Evolutionary conservation across 2,113 vertebrate genomes (phyloP), one percentile per base, ranked within the genome.

Genomic region (Mus pahari): DNA sequence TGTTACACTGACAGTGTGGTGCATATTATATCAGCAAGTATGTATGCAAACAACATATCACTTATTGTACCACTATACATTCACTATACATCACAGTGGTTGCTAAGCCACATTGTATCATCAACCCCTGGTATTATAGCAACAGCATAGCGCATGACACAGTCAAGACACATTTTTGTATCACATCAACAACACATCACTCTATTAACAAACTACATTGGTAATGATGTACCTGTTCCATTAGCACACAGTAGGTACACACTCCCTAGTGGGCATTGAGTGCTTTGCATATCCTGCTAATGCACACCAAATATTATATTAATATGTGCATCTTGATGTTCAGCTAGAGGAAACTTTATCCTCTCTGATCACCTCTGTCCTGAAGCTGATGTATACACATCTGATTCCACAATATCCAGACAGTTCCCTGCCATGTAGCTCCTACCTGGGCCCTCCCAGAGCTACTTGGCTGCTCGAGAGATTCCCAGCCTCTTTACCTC

Each of bases 361-460:
- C 79, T 45, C 68, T 90, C 53, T 31, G 58, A 26, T 82, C 50
- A 39, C 19, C 36, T 83, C 12, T 1, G 73, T 14, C 28, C 28
- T 20, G 28, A n/a, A 17, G 33, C 39, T n/a, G 20, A 19, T 79
- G 4, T 39, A 60, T 60, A 94, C 7, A 58, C 6, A 1, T 4
- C 22, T 45, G 26, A 50, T 5, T 39, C 28, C 17, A 12, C 36
- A 31, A 28, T 28, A 28, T 22, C 28, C 17, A 42, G 50, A 22
- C 3, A 1, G 50, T 4, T 77, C 50, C 48, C 62, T 5, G 22
- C 11, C 53, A 55, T 8, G 10, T 1, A 53, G 39, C 26, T 55
- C 28, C 36, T 19, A 1, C 26, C 2, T 13, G 0, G 0, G 11
- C 39, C 64, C 1, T 6, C 28, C 1, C 13, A 16, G 92, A 14